These are phyloP conservation scores for Doryteuthis pealeii DNA, from an alignment of 1,140 invertebrate genomes.

Conservation along the genomic window DNA sequence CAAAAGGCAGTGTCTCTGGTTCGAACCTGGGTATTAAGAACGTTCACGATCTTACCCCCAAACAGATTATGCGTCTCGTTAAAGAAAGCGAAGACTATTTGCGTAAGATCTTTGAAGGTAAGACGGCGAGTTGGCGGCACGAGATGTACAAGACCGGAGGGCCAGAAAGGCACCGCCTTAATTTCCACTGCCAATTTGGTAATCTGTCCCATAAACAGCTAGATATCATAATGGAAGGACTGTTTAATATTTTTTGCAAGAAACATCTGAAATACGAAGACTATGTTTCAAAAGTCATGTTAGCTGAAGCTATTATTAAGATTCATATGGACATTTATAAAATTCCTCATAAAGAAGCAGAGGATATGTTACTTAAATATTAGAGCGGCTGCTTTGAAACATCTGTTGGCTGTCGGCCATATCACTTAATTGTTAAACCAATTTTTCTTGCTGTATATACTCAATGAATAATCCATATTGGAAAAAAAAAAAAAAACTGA, in stretches of 20 bases:
- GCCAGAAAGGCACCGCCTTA: not conserved
- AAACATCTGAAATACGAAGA: not conserved
- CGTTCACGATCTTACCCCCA: not conserved
- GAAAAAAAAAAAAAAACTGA: no score
- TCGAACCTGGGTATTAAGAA: not conserved
- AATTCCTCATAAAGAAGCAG: not conserved
- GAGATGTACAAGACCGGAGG: not conserved
- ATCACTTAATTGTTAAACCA: no score
- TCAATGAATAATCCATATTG: no score
- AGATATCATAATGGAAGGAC: not conserved
- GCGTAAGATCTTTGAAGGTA: not conserved
- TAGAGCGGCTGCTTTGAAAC: no score
- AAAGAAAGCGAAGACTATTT: not conserved
- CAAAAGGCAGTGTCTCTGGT: not conserved
- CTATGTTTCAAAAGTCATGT: not conserved
- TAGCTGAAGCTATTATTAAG: not conserved
- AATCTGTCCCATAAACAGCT: not conserved
- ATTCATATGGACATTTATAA: not conserved
- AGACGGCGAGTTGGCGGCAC: not conserved
- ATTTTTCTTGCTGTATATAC: no score
- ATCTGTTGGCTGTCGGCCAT: no score
- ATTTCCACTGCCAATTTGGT: not conserved
- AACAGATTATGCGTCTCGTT: not conserved
- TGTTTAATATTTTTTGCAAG: not conserved
- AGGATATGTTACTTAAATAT: not conserved